Base-by-base conservation (phyloP, 2,888 invertebrate genomes). In the Arge pagana region DNA sequence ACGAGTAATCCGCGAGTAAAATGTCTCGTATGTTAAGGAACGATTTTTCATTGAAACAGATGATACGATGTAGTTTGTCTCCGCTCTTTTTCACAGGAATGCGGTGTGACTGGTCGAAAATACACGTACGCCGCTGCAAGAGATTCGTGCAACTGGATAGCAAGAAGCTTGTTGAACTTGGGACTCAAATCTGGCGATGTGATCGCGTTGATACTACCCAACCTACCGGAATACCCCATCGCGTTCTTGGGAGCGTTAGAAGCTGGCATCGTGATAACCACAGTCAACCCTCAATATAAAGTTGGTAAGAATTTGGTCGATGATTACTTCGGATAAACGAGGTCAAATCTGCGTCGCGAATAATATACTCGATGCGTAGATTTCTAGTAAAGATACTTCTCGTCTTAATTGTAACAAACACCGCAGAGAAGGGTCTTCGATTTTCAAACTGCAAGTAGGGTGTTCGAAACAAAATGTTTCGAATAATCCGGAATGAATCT, bases 281-380 rank as follows among this genome's bases (percentile, higher is more conserved):
- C 88, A 0, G 79, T 90, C 5, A 92, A 91, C 77, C 89, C 90
- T 0, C 71, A 83, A 54, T 91, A 90, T 65, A 90, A 87, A 24
- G 65, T 66, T 43, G 76, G 80, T 80, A 55, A 66, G 63, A 13
- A 21, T n/a, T 19, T 31, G 8, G 18, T 1, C 26, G 10, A 24
- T 11, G 7, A 6, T 28, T 33, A 21, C 11, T 8, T 26, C 7
- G 15, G 11, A 1, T 15, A 15, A 28, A 6, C 13, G n/a, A n/a
- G n/a, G n/a, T n/a, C n/a, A n/a, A n/a, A n/a, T n/a, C n/a, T n/a
- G n/a, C n/a, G n/a, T n/a, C n/a, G n/a, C n/a, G n/a, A n/a, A n/a
- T n/a, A n/a, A n/a, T n/a, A n/a, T n/a, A n/a, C n/a, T n/a, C n/a
- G n/a, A n/a, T n/a, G n/a, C n/a, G n/a, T n/a, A n/a, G n/a, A n/a